Percentiles rank a stretch among this genome's conserved stretches.
Conservation (phyloP, 2,888 invertebrate genomes). For the Ferrisia virgata region DNA sequence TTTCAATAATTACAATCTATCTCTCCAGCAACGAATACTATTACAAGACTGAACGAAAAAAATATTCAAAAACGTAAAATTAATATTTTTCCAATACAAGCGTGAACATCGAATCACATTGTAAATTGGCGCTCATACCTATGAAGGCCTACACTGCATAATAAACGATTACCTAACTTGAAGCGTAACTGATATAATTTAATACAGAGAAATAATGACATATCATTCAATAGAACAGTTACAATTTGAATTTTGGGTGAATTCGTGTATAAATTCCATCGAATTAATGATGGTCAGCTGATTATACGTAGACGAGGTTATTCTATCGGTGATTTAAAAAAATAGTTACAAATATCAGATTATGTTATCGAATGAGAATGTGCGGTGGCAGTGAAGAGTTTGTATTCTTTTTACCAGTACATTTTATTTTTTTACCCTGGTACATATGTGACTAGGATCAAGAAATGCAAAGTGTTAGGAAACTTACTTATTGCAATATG, state of each 20-base stretch:
- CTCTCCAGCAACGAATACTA: neutral
- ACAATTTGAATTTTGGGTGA: neutral
- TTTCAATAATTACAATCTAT: neutral
- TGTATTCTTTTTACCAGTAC: too few relatives aligned
- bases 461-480: too few relatives aligned
- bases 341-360: neutral
- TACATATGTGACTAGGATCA: too few relatives aligned
- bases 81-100: neutral
- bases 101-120: neutral
- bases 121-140: neutral
- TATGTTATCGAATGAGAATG: too few relatives aligned
- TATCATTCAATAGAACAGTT: neutral
- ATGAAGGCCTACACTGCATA: neutral
- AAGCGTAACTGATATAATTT: neutral
- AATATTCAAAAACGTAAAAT: neutral
- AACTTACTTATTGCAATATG: too few relatives aligned
- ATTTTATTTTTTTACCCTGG: too few relatives aligned
- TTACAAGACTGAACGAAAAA: neutral
- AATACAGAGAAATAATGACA: neutral
- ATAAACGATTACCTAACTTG: neutral
- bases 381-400: too few relatives aligned
- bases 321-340: neutral
- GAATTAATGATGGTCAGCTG: neutral
- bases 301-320: neutral
- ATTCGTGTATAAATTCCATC: neutral